Evolutionary conservation across 2,888 invertebrate species (phyloP).

Genomic region (Barypeithes pellucidus): DNA sequence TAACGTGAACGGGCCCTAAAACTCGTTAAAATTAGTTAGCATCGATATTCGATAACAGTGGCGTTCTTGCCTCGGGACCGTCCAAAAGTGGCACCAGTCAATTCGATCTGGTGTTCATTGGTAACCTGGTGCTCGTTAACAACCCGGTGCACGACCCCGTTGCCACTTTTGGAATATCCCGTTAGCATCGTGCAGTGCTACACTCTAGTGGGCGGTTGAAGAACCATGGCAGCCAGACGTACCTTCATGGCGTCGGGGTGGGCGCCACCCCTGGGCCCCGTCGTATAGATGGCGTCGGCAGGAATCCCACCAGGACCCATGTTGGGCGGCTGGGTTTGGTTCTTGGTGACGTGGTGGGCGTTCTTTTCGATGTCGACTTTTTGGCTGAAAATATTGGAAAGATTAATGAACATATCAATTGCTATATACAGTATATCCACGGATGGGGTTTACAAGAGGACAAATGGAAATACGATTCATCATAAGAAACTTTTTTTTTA

Average conservation of each 20-base stretch:
- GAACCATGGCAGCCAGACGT: constrained; percentile 91
- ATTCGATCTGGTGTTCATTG: constrained; percentile 15
- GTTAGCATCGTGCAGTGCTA: constrained; percentile 70
- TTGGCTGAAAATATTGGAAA: constrained; percentile 62
- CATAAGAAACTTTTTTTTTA: no score
- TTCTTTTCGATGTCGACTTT: constrained; percentile 71
- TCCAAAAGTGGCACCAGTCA: constrained; percentile 44
- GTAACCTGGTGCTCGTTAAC: constrained; percentile 2
- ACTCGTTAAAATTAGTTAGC: constrained; percentile 64
- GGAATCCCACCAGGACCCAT: constrained; percentile 76
- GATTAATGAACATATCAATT: no score
- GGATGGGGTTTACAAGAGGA: no score
- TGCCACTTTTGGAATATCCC: constrained; percentile 37
- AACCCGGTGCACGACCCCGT: constrained; percentile 26
- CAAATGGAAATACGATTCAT: no score
- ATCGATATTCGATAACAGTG: constrained; percentile 69
- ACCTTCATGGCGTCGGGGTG: constrained; percentile 88
- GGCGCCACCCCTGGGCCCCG: constrained; percentile 63
- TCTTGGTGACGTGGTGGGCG: constrained; percentile 44
- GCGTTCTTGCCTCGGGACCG: constrained; percentile 49
- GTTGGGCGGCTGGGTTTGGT: constrained; percentile 36
- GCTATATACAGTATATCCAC: no score
- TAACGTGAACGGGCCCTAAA: no score
- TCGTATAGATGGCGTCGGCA: constrained; percentile 83
- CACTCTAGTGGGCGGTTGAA: constrained; percentile 91